Conservation (phyloP, 2,888 invertebrate genomes). For the Bombyx huttoni region DNA sequence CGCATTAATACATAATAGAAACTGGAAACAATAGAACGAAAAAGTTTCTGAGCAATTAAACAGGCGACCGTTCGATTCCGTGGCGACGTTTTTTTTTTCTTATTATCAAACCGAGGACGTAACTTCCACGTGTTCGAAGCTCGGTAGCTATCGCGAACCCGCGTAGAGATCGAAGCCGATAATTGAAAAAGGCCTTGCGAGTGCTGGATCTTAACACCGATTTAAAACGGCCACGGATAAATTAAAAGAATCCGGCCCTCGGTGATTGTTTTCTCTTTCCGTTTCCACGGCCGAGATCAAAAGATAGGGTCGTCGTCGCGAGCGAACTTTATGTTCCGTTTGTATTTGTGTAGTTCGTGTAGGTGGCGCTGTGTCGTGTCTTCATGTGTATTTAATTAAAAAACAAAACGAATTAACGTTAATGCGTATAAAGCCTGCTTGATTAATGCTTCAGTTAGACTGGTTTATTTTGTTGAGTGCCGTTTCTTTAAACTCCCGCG, state of each 20-base stretch:
- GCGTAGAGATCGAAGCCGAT: constrained; percentile 56
- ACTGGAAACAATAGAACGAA: not conserved
- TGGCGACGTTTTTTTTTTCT: constrained; percentile 13
- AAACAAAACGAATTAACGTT: constrained; percentile 15
- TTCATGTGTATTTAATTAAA: constrained; percentile 39
- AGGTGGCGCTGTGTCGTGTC: constrained; percentile 35
- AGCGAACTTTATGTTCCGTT: constrained; percentile 54
- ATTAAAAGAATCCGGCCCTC: constrained; percentile 57
- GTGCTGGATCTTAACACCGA: constrained; percentile 64
- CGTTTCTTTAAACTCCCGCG: too few species aligned
- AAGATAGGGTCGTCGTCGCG: constrained; percentile 31
- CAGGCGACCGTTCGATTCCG: not conserved
- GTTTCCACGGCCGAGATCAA: constrained; percentile 40
- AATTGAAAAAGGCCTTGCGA: constrained; percentile 61
- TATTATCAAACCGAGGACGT: constrained; percentile 11
- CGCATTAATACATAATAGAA: not conserved
- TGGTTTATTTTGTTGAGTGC: not conserved
- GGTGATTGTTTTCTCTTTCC: constrained; percentile 53
- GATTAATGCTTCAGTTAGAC: not conserved
- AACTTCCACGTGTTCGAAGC: constrained; percentile 34
- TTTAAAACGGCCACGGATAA: constrained; percentile 65
- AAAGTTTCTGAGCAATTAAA: not conserved
- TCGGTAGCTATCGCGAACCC: constrained; percentile 55
- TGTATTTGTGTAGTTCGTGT: constrained; percentile 43
- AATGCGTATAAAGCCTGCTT: not conserved